Evolutionary conservation across 2,113 vertebrate genomes (phyloP).

Genomic region (Gyps fulvus): DNA sequence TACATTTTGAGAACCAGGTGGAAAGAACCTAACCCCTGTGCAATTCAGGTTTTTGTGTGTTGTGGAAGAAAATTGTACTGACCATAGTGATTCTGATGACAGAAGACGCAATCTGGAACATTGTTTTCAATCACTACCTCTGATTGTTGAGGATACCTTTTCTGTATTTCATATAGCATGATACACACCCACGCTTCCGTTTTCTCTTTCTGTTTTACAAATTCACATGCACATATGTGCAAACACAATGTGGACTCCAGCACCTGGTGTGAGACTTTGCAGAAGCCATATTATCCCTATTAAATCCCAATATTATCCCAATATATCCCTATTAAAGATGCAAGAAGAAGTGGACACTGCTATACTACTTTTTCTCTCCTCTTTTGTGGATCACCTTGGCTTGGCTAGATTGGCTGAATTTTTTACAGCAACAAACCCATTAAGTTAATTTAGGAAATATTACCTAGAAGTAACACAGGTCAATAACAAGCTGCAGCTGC

Average conservation of each 20-base stretch:
- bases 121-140: background rate
- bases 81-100: background rate
- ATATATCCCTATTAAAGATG: background rate
- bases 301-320: no score
- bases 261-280: background rate
- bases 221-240: background rate
- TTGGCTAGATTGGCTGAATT: background rate
- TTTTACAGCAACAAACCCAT: background rate
- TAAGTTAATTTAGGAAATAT: background rate
- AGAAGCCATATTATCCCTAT: background rate
- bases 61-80: background rate
- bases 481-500: background rate
- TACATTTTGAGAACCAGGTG: background rate
- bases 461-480: background rate
- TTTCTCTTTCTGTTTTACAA: background rate
- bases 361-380: background rate
- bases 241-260: background rate
- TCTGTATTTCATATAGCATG: background rate
- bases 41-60: background rate
- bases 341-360: background rate
- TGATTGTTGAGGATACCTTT: background rate
- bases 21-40: background rate
- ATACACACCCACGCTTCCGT: rapidly evolving
- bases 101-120: background rate
- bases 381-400: background rate